phyloP scores from a whole-genome alignment of 1,140 invertebrate species.

The Zophobas atratus region DNA sequence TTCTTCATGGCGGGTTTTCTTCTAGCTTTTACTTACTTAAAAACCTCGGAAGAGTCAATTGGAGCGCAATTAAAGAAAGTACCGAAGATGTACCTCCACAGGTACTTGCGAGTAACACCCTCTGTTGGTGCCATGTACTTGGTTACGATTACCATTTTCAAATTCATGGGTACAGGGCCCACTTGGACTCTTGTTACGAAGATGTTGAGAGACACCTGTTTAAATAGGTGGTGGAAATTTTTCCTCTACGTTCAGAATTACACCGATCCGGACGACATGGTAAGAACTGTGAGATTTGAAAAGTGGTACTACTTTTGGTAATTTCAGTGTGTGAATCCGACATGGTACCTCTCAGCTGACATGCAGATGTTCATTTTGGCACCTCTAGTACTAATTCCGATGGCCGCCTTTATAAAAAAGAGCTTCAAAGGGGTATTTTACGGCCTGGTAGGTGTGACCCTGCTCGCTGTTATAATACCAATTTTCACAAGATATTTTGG shows the following conservation, averaged over 20 bases:
- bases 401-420: conserved; percentile 45
- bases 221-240: conserved; percentile 58
- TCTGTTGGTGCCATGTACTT: conserved; percentile 57
- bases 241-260: conserved; percentile 62
- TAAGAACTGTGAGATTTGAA: conserved; percentile 34
- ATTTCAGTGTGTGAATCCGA: conserved; percentile 73
- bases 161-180: conserved; percentile 53
- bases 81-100: conserved; percentile 58
- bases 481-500: conserved; percentile 29
- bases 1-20: conserved; percentile 61
- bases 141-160: conserved; percentile 43
- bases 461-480: conserved; percentile 53
- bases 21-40: conserved; percentile 58
- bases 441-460: conserved; percentile 48
- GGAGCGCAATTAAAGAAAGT: conserved; percentile 49
- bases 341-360: conserved; percentile 77
- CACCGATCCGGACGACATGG: conserved; percentile 47
- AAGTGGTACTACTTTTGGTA: conserved; percentile 18
- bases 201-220: conserved; percentile 45
- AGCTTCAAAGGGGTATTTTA: neutral
- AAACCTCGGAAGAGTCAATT: conserved; percentile 45
- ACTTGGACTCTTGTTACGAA: conserved; percentile 39
- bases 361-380: conserved; percentile 75
- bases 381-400: conserved; percentile 59
- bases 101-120: conserved; percentile 60